Base-by-base conservation (phyloP, 2,888 invertebrate genomes). In the Hirtodrosophila histrioides region DNA sequence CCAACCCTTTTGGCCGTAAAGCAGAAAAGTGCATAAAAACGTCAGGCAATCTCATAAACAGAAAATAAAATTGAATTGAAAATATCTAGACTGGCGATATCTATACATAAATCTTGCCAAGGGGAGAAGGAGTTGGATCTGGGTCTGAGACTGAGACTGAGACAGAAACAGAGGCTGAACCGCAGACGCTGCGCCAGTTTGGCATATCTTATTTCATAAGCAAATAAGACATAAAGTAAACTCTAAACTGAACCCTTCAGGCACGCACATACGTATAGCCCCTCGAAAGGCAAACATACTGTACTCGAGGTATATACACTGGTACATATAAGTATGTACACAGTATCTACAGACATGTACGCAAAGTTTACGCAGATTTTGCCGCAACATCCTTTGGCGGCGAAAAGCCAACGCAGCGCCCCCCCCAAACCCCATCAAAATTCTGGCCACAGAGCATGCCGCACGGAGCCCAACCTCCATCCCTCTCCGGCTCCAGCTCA, bases 391-490 rank as follows among this genome's bases (percentile, higher is more conserved):
- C 69, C 77, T 75, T 76, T 54, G 64, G 64, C 80, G 36, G 75
- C 54, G 64, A 74, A 71, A 75, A 75, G 80, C 46, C 66, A 69
- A 58, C 56, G 48, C 63, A 58, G 58, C 33, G 40, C 49, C 31
- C 53, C 46, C 55, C 53, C 44, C 55, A 71, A 79, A 77, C 66
- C 81, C 88, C 72, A 89, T 90, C 89, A 88, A 88, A 89, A 90
- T 90, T 89, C 89, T 88, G 87, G 89, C 88, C 89, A 80, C 89
- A 89, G 75, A 69, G 69, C 75, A 71, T 64, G 72, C 67, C 67
- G 54, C 67, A 76, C 58, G 36, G 43, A 44, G 40, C 63, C 17
- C 36, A 3, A 12, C 4, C 24, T 3, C 37, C 17, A 17, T 45
- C 24, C 49, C 27, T 11, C 37, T 17, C 24, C 45, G 33, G 4